Conservation (phyloP, 2,797 vertebrate species). For the Bufotes viridis region DNA sequence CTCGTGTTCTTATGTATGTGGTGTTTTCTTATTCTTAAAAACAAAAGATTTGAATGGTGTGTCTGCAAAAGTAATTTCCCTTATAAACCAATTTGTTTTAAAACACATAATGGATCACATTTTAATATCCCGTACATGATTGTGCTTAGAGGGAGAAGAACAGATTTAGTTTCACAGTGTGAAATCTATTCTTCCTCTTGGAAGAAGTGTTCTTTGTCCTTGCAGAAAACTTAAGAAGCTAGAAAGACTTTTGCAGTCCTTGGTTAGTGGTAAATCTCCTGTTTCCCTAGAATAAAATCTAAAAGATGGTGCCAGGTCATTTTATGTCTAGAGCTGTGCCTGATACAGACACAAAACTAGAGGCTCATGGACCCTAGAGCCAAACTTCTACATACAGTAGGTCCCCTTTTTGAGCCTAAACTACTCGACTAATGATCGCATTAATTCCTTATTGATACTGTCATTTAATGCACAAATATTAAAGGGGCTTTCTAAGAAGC, state of each 20-base stretch:
- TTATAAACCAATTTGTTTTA: constrained; percentile 60
- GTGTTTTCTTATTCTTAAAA: constrained; percentile 21
- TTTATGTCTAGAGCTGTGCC: not conserved
- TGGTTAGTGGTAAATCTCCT: constrained; percentile 25
- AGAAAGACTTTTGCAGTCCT: constrained; percentile 47
- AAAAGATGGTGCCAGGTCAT: constrained; percentile 36
- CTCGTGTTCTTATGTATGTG: not conserved
- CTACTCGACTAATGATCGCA: too few species aligned
- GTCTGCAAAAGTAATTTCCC: constrained; percentile 58
- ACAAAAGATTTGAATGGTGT: constrained; percentile 9
- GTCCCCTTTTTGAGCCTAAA: not conserved
- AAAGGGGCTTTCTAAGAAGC: too few species aligned
- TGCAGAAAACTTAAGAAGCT: constrained; percentile 30
- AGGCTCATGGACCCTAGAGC: not conserved
- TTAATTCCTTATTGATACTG: too few species aligned
- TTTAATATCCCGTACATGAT: constrained; percentile 60
- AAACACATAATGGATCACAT: constrained; percentile 63
- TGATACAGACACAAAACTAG: not conserved
- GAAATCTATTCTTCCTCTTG: constrained; percentile 40
- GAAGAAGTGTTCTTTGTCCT: constrained; percentile 42
- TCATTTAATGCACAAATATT: too few species aligned
- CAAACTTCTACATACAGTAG: not conserved
- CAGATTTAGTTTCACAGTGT: constrained; percentile 46
- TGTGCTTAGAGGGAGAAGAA: constrained; percentile 44
- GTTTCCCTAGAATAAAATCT: constrained; percentile 20